Evolutionary conservation across 2,888 invertebrate genomes (phyloP).

Genomic region (Cantharis flavilabris): DNA sequence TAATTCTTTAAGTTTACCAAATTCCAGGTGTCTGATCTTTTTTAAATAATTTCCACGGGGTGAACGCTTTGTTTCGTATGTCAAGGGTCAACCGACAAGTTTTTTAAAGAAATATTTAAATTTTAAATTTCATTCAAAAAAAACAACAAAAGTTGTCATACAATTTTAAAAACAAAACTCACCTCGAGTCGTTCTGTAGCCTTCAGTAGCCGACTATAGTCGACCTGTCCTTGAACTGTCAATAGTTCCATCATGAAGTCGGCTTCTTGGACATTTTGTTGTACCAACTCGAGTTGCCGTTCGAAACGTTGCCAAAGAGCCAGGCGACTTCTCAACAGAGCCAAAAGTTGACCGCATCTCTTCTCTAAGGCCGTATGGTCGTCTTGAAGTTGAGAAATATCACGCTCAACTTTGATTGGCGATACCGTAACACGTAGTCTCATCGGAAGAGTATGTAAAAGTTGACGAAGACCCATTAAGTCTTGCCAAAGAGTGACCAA

Average conservation of each 20-base stretch:
- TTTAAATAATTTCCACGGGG: not conserved
- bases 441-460: conserved; percentile 78
- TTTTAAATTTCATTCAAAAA: not conserved
- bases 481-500: conserved; percentile 77
- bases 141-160: not conserved
- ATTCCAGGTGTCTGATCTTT: no score
- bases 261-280: conserved; percentile 81
- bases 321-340: conserved; percentile 66
- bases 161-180: conserved; percentile 46
- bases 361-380: conserved; percentile 74
- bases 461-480: conserved; percentile 73
- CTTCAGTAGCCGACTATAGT: conserved; percentile 79
- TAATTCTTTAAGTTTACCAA: no score
- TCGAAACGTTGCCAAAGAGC: conserved; percentile 80
- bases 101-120: not conserved
- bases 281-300: conserved; percentile 76
- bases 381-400: conserved; percentile 76
- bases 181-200: conserved; percentile 87
- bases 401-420: conserved; percentile 75
- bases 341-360: conserved; percentile 70
- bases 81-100: not conserved
- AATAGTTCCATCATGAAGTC: conserved; percentile 87
- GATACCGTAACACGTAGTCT: conserved; percentile 77
- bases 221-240: conserved; percentile 82
- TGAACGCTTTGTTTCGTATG: not conserved